These are phyloP conservation scores for Gobius niger DNA, from an alignment of 2,113 vertebrate genomes.

Conservation along the genomic window DNA sequence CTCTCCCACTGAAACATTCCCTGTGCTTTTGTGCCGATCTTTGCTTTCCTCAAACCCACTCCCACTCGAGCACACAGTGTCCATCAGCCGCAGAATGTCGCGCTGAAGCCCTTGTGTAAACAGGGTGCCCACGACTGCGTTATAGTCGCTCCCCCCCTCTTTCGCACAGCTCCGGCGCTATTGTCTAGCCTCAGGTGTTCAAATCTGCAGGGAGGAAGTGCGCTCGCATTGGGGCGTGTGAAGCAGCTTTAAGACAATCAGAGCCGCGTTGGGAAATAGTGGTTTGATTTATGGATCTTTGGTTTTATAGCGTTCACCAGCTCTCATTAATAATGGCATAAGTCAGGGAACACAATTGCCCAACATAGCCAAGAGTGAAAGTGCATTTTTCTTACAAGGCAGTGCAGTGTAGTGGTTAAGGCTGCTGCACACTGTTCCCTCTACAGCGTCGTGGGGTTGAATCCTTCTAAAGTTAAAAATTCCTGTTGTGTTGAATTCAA, in stretches of 20 bases:
- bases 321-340: constrained; percentile 6
- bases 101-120: constrained; percentile 69
- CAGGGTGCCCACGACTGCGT: constrained; percentile 50
- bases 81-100: constrained; percentile 59
- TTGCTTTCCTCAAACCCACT: constrained; percentile 34
- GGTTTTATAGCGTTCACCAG: neutral
- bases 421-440: too few species aligned
- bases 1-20: constrained; percentile 64
- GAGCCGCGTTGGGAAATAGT: constrained; percentile 53
- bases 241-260: constrained; percentile 37
- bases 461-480: too few species aligned
- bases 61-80: constrained; percentile 52
- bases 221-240: constrained; percentile 56
- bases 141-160: constrained; percentile 58
- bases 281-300: constrained; percentile 23
- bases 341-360: neutral
- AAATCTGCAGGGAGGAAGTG: constrained; percentile 62
- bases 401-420: too few species aligned
- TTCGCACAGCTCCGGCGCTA: constrained; percentile 32
- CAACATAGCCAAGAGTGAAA: neutral
- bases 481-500: too few species aligned
- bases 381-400: neutral
- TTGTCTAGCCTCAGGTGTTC: constrained; percentile 70
- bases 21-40: constrained; percentile 55
- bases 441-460: too few species aligned